phyloP scores from a whole-genome alignment of 2,888 invertebrate genomes.

The Hirudinaria manillensis region DNA sequence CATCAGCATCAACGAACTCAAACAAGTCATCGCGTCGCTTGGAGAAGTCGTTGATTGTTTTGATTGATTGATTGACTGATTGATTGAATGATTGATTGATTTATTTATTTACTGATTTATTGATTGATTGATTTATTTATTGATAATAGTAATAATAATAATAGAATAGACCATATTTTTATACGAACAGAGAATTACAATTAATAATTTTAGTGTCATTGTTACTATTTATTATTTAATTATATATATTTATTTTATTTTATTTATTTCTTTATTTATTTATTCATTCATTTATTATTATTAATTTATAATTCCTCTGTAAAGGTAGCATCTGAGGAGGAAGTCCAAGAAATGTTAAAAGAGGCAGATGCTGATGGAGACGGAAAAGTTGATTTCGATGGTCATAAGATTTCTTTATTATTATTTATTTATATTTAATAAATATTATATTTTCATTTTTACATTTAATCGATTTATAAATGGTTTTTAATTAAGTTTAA shows the following conservation, averaged over 20 bases:
- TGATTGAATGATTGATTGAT: background rate
- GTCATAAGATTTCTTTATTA: background rate
- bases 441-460: background rate
- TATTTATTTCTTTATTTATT: background rate
- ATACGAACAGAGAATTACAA: too few relatives aligned
- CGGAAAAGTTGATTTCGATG: slow-evolving; percentile 29
- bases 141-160: too few relatives aligned
- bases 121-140: background rate
- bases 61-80: background rate
- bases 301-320: background rate
- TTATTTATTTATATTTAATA: background rate
- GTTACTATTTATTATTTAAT: too few relatives aligned
- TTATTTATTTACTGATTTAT: background rate
- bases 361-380: slow-evolving; percentile 25
- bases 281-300: background rate
- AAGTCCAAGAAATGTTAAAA: slow-evolving; percentile 24
- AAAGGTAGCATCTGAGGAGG: slow-evolving; percentile 13
- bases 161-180: too few relatives aligned
- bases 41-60: slow-evolving; percentile 34
- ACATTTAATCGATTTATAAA: background rate
- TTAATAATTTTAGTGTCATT: too few relatives aligned
- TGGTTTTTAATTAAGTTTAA: background rate
- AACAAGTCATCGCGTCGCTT: slow-evolving; percentile 37
- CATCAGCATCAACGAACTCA: slow-evolving; percentile 35
- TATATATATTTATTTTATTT: background rate